Evolutionary conservation across 2,113 vertebrate genomes (phyloP).

Genomic region (Brachypodius melanocephalos): DNA sequence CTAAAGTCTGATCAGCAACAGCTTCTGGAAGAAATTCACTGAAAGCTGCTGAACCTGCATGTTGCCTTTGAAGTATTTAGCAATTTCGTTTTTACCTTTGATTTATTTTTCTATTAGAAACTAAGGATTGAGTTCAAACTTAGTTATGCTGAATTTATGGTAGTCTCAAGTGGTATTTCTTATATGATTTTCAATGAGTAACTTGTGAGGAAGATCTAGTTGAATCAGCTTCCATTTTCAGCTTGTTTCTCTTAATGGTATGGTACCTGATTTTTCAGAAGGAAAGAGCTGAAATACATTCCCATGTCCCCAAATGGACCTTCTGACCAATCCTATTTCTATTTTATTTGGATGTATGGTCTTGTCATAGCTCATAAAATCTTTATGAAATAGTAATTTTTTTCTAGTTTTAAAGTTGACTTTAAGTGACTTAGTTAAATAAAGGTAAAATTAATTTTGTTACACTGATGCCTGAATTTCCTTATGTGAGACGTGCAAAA

Average conservation of each 20-base stretch:
- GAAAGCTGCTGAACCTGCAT: not conserved
- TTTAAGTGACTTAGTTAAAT: not conserved
- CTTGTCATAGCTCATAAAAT: not conserved
- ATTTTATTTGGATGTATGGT: not conserved
- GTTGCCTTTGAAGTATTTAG: not conserved
- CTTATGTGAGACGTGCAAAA: not conserved
- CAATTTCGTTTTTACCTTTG: constrained; percentile 2
- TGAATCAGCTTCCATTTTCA: not conserved
- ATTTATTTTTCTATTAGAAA: not conserved
- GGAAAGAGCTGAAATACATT: not conserved
- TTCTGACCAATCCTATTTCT: not conserved
- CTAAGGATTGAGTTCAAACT: not conserved
- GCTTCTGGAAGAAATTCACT: not conserved
- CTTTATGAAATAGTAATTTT: not conserved
- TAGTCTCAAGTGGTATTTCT: not conserved
- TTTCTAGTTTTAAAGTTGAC: not conserved
- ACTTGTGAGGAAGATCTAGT: not conserved
- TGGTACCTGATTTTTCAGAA: not conserved
- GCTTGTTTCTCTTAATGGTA: not conserved
- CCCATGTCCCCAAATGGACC: not conserved
- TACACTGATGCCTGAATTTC: not conserved
- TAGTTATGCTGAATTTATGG: not conserved
- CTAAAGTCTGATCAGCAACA: not conserved
- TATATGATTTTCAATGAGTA: not conserved
- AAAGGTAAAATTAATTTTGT: not conserved